Evolutionary conservation across 1,140 invertebrate genomes (phyloP).

Genomic region (Oncopodura yosiiana): DNA sequence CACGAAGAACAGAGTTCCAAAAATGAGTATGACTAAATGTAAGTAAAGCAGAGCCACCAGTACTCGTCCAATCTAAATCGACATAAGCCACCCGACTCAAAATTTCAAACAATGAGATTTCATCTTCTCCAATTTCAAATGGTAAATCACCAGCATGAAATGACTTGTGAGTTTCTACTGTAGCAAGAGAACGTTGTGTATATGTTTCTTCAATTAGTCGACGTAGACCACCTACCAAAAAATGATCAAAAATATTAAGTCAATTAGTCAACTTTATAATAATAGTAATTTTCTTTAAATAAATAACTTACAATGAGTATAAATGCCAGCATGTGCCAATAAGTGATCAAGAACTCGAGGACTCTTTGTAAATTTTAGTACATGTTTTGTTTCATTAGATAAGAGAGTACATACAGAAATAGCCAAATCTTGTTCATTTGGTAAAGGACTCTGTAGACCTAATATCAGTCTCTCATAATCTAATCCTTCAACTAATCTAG

Average conservation of each 20-base stretch:
- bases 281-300: not conserved
- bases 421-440: slow-evolving; percentile 97
- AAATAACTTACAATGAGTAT: slow-evolving; percentile 69
- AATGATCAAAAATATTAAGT: too few relatives aligned
- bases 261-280: slow-evolving; percentile 30
- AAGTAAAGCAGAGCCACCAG: too few relatives aligned
- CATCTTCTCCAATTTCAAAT: too few relatives aligned
- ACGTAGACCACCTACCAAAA: slow-evolving; percentile 22
- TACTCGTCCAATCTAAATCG: too few relatives aligned
- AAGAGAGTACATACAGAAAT: slow-evolving; percentile 93
- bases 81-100: too few relatives aligned
- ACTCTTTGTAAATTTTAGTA: slow-evolving; percentile 68
- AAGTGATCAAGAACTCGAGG: slow-evolving; percentile 78
- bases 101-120: too few relatives aligned
- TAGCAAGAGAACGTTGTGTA: too few relatives aligned
- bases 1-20: too few relatives aligned
- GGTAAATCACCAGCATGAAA: too few relatives aligned
- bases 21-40: too few relatives aligned
- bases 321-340: slow-evolving; percentile 86
- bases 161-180: too few relatives aligned
- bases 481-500: slow-evolving; percentile 60
- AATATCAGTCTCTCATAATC: slow-evolving; percentile 80
- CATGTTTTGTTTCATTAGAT: slow-evolving; percentile 83
- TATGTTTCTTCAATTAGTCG: too few relatives aligned
- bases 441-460: slow-evolving; percentile 83